These are phyloP conservation scores for Rhabdomys pumilio DNA, from an alignment of 2,797 vertebrate genomes.

Conservation along the genomic window DNA sequence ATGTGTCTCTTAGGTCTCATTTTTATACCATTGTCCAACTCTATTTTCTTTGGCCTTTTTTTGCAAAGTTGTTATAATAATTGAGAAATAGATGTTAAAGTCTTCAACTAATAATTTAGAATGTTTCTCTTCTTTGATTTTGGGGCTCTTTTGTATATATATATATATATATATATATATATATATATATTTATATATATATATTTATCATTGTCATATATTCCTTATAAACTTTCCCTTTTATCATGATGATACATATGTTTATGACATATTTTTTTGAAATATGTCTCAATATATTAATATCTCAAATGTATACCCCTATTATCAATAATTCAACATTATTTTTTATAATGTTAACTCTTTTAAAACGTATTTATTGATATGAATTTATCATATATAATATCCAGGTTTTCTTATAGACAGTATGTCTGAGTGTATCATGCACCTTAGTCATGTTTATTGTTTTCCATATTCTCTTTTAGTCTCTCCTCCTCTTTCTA, in stretches of 20 bases:
- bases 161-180: not conserved
- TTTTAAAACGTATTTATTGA: not conserved
- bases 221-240: not conserved
- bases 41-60: not conserved
- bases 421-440: not conserved
- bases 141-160: not conserved
- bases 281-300: not conserved
- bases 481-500: not conserved
- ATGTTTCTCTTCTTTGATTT: not conserved
- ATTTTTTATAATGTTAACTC: not conserved
- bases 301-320: conserved; percentile 3
- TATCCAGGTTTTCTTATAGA: not conserved
- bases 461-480: not conserved
- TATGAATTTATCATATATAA: not conserved
- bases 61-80: not conserved
- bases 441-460: not conserved
- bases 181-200: no score
- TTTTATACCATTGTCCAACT: not conserved
- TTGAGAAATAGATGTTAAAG: not conserved
- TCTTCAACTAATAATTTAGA: not conserved
- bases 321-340: not conserved
- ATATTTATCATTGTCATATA: not conserved
- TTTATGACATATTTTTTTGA: not conserved
- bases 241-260: not conserved
- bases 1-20: not conserved